Conservation (phyloP, 2,888 invertebrate species). For the Entomobrya proxima region DNA sequence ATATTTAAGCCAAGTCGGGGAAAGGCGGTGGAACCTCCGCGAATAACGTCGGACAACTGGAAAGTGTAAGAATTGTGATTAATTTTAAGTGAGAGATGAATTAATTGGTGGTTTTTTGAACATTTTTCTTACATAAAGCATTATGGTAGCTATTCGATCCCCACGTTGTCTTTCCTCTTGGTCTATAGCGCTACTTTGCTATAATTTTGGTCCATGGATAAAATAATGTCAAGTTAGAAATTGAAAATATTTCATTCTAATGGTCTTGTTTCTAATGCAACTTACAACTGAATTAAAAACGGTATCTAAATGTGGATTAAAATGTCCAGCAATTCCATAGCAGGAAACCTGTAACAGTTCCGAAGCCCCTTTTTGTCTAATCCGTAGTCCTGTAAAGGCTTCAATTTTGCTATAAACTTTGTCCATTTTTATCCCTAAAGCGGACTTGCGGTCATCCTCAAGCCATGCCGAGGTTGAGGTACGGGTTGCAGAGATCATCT, state of each 20-base stretch:
- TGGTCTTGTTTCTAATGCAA: neutral
- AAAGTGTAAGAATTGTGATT: neutral
- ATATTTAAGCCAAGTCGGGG: constrained; percentile 76
- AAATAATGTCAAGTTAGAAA: neutral
- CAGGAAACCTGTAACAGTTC: constrained; percentile 77
- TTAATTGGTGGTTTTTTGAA: neutral
- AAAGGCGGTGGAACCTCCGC: constrained; percentile 76
- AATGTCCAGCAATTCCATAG: constrained; percentile 79
- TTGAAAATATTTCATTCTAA: neutral
- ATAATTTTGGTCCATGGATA: neutral
- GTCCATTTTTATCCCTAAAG: constrained; percentile 74
- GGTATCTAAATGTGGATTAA: constrained; percentile 78
- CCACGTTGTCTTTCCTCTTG: constrained; percentile 57
- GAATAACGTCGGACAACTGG: constrained; percentile 70
- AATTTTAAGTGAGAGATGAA: neutral
- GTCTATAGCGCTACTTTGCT: constrained; percentile 14
- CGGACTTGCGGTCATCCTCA: constrained; percentile 60
- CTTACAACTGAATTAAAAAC: constrained; percentile 70
- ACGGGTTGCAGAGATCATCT: constrained; percentile 76
- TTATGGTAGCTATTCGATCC: constrained; percentile 72
- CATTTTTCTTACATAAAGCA: constrained; percentile 69
- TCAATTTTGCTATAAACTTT: constrained; percentile 72
- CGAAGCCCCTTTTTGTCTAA: constrained; percentile 72
- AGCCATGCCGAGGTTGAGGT: constrained; percentile 78
- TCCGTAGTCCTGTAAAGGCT: constrained; percentile 76